These are phyloP conservation scores for Oceanites oceanicus DNA, from an alignment of 2,113 vertebrate genomes.

Conservation along the genomic window DNA sequence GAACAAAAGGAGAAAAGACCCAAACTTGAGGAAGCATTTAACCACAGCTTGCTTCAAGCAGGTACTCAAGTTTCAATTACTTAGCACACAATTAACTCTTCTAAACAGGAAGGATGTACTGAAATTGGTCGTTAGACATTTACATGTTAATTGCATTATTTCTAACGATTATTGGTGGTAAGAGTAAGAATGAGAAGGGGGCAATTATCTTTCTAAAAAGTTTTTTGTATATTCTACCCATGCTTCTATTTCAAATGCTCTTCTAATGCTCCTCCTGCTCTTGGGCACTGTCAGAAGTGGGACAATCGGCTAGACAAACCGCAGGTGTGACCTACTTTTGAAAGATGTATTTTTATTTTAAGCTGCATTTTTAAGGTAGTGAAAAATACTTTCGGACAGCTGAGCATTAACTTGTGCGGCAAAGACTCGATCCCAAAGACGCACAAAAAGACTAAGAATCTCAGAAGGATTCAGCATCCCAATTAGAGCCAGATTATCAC, in stretches of 20 bases:
- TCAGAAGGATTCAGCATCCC: background rate
- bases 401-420: background rate
- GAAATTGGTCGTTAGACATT: background rate
- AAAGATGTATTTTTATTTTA: conserved; percentile 29
- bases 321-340: conserved; percentile 33
- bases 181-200: background rate
- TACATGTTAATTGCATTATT: background rate
- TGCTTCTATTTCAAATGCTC: background rate
- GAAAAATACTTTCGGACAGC: conserved; percentile 46
- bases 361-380: conserved; percentile 15
- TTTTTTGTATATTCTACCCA: background rate
- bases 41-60: background rate
- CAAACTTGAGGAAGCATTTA: background rate
- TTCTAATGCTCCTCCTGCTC: background rate
- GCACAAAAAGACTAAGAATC: background rate
- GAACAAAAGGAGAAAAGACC: background rate
- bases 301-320: conserved; percentile 20
- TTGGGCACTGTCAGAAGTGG: conserved; percentile 2
- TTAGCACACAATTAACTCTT: background rate
- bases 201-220: background rate
- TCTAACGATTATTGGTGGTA: background rate
- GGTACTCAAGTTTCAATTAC: background rate
- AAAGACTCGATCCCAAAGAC: background rate
- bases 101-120: background rate
- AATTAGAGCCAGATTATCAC: background rate